Evolutionary conservation across 2,113 vertebrate genomes (phyloP).

Genomic region (Microcebus griseorufus): DNA sequence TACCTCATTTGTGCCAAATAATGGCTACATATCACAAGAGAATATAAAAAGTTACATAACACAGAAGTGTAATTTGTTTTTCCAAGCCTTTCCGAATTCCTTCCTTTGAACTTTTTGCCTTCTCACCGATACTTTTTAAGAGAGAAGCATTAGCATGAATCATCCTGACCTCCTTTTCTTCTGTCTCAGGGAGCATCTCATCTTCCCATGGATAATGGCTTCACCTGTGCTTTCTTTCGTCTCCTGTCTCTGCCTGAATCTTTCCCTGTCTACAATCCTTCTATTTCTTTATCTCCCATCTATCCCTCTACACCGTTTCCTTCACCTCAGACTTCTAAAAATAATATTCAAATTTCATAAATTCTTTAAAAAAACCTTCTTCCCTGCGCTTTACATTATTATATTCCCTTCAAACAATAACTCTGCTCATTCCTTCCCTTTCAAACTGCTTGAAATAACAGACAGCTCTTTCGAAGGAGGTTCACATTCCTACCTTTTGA

Average conservation of each 20-base stretch:
- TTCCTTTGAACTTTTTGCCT: conserved; percentile 56
- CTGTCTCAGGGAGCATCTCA: not conserved
- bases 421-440: not conserved
- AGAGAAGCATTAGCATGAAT: not conserved
- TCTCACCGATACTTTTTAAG: not conserved
- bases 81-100: conserved; percentile 58
- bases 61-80: conserved; percentile 60
- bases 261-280: not conserved
- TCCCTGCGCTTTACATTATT: not conserved
- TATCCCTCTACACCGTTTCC: not conserved
- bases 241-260: not conserved
- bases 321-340: not conserved
- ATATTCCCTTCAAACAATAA: not conserved
- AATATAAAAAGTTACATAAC: conserved; percentile 55
- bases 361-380: not conserved
- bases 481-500: not conserved
- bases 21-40: not conserved
- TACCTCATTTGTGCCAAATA: conserved; percentile 42
- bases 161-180: not conserved
- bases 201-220: not conserved
- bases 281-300: not conserved
- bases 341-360: not conserved
- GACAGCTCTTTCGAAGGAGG: not conserved
- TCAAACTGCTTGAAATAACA: not conserved
- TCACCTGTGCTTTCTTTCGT: not conserved